Evolutionary conservation across 2,888 invertebrate genomes (phyloP), one percentile per base, ranked within the genome.

Genomic region (Syritta pipiens): DNA sequence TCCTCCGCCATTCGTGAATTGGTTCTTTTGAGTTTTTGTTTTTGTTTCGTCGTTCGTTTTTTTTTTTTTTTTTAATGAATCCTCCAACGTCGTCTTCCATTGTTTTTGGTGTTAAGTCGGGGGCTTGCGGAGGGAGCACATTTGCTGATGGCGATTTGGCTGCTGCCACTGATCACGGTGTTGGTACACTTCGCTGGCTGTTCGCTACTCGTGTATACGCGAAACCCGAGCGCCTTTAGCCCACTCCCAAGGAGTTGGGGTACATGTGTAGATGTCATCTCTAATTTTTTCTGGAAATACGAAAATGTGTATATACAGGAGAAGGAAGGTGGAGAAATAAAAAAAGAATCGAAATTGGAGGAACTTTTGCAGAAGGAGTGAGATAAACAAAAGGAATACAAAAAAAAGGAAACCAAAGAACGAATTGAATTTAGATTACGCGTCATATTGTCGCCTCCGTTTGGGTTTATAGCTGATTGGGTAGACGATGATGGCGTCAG

Each of bases 401-500:
- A 10, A 57, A 5, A 10, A 63, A 55, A 12, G 4, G 32, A 53
- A 24, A 10, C 20, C 51, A 59, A 65, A 59, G 46, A 83, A 83
- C 81, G 83, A 82, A 82, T 82, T 82, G 83, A 83, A 83, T 83
- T 83, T 79, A 83, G 83, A 83, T 83, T 82, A 82, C 83, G 83
- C 83, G 83, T 83, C 83, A 83, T 82, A 82, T 82, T 83, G 83
- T 83, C 83, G 83, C 83, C 83, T 83, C 83, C 71, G 83, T 83
- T 83, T 74, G 75, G 60, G 82, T 82, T 72, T 53, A 46, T 74
- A 74, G 63, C 79, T 81, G 81, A 69, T 81, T 57, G 63, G 77
- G 57, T 42, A 42, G 74, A 71, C 42, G 17, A 14, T n/a, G 28
- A 48, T 49, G 32, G 46, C 32, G 35, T 32, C 28, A 37, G 46